Evolutionary conservation across 2,797 vertebrate genomes (phyloP), one percentile per base, ranked within the genome.

Genomic region (Lates japonicus): DNA sequence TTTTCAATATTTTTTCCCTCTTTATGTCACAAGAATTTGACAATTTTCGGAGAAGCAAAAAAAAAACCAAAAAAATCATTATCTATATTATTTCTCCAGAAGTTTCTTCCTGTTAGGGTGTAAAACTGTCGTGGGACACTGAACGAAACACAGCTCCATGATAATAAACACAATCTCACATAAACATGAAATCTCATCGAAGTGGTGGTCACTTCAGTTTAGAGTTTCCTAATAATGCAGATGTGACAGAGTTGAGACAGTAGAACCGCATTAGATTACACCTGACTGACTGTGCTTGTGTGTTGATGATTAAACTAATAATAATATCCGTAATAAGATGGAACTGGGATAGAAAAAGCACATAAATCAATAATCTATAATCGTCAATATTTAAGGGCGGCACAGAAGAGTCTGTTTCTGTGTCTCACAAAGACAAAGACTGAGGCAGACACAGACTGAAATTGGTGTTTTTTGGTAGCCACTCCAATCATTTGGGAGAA

Each of bases 341-440:
- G 17, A 9, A 14, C 8, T 29, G 33, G 17, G 51, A 44, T 20
- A 37, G 7, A 16, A 9, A 55, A 57, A 11, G 8, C 35, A 51
- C 6, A 51, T 3, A 7, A 17, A 81, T 80, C 57, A 63, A 72
- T 88, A 59, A 83, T 75, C 64, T 55, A 29, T 76, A 54, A 65
- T 76, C 35, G 58, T 63, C 69, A 19, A 70, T 16, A 51, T 69
- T 12, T 59, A 7, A 65, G 11, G 59, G 59, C 68, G 0, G 71
- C 64, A 4, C 44, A n/a, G 7, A 25, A n/a, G 39, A 39, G 20
- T 76, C 61, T 52, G 64, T 52, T 29, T 75, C 41, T 68, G 66
- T n/a, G 65, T 76, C 78, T 87, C 52, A 8, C 35, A 60, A 71
- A 87, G 70, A 90, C 88, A 89, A 88, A 90, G 81, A 84, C 82